These are phyloP conservation scores for Cyprinodon variegatus DNA, from an alignment of 2,113 vertebrate genomes.

Conservation along the genomic window DNA sequence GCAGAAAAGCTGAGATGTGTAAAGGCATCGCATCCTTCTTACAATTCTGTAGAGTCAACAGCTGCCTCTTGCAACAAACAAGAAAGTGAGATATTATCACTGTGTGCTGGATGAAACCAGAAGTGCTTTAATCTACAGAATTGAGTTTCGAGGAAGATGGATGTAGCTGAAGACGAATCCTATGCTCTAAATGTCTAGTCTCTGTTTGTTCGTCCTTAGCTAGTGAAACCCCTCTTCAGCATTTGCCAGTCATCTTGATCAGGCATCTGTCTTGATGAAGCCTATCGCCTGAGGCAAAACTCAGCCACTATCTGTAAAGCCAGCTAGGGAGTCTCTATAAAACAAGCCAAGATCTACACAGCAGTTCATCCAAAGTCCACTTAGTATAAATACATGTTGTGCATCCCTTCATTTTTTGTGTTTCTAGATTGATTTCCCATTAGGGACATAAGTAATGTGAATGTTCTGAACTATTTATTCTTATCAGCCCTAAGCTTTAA, in stretches of 20 bases:
- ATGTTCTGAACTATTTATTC: constrained; percentile 4
- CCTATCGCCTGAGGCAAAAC: constrained; percentile 26
- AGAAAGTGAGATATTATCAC: constrained; percentile 36
- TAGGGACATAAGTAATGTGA: constrained; percentile 8
- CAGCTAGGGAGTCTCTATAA: constrained; percentile 15
- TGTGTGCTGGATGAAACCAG: constrained; percentile 20
- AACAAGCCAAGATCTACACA: constrained; percentile 11
- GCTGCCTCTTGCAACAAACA: constrained; percentile 38
- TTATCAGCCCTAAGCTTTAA: neutral
- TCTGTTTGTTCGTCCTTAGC: constrained; percentile 13
- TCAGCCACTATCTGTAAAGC: constrained; percentile 14
- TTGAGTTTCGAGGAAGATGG: constrained; percentile 5
- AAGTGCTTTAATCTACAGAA: constrained; percentile 26
- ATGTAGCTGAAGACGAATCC: constrained; percentile 13
- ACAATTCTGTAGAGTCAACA: constrained; percentile 41
- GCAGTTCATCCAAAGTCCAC: neutral
- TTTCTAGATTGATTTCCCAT: neutral
- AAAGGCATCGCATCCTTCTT: constrained; percentile 24
- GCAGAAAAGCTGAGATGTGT: constrained; percentile 16
- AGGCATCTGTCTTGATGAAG: constrained; percentile 12
- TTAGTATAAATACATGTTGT: neutral
- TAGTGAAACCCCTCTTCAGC: constrained; percentile 7
- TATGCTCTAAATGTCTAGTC: constrained; percentile 17
- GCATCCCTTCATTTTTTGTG: neutral
- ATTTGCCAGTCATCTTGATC: constrained; percentile 48